Percentiles rank a stretch among this genome's conserved stretches.
These are phyloP conservation scores for Zootoca vivipara DNA, from an alignment of 2,113 vertebrate genomes.

Conservation along the genomic window DNA sequence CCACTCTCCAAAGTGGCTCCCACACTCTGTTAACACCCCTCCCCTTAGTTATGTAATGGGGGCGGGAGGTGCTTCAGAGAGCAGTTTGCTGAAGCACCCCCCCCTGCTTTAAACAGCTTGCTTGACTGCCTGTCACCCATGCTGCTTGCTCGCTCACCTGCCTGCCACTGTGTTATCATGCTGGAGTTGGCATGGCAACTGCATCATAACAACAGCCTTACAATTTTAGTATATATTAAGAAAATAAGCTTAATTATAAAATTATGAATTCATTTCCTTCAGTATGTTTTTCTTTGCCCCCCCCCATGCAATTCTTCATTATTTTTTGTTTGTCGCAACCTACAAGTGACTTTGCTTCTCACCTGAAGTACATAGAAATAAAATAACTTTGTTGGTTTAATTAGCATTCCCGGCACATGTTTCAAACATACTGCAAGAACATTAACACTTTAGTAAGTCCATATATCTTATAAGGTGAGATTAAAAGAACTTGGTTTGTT, in stretches of 20 bases:
- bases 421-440: neutral
- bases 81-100: too few species aligned
- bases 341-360: neutral
- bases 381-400: conserved; percentile 1
- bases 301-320: neutral
- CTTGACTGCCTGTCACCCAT: too few species aligned
- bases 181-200: too few species aligned
- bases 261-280: neutral
- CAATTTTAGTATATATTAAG: too few species aligned
- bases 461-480: neutral
- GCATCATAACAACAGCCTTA: too few species aligned
- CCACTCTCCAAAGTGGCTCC: too few species aligned
- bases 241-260: neutral
- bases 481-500: conserved; percentile 6
- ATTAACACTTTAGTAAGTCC: conserved; percentile 8
- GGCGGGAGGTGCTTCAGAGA: too few species aligned
- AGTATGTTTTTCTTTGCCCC: neutral
- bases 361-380: neutral
- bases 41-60: too few species aligned
- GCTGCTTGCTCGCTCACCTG: too few species aligned
- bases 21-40: too few species aligned
- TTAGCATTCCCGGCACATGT: neutral
- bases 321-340: neutral
- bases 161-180: too few species aligned
- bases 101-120: too few species aligned